Percentiles rank a stretch among this genome's conserved stretches.
These are phyloP conservation scores for Danionella cerebrum DNA, from an alignment of 2,113 vertebrate species.

Conservation along the genomic window DNA sequence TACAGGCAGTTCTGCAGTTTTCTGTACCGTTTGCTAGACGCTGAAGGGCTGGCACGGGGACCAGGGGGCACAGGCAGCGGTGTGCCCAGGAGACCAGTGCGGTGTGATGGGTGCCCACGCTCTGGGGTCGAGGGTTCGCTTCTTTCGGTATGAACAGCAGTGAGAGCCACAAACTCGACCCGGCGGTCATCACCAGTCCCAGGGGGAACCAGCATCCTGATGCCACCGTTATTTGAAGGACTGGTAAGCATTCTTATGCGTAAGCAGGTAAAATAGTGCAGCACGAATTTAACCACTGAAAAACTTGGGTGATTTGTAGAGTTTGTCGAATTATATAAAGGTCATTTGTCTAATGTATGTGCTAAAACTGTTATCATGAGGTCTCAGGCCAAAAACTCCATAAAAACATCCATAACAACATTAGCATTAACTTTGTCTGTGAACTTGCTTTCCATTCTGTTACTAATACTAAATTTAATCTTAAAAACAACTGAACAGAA, in stretches of 20 bases:
- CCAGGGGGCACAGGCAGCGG: conserved; percentile 68
- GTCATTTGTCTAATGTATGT: too few species aligned
- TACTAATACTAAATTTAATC: too few species aligned
- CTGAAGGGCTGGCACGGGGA: conserved; percentile 62
- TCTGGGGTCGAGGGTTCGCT: conserved; percentile 71
- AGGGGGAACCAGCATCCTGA: conserved; percentile 66
- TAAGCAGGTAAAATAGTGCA: conserved; percentile 8
- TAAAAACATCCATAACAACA: too few species aligned
- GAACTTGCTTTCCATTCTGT: too few species aligned
- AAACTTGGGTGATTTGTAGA: too few species aligned
- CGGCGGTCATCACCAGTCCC: conserved; percentile 63
- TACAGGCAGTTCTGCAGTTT: conserved; percentile 84
- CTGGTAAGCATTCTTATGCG: conserved; percentile 56
- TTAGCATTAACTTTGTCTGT: too few species aligned
- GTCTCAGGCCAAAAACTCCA: too few species aligned
- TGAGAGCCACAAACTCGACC: conserved; percentile 80
- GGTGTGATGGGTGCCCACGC: conserved; percentile 68
- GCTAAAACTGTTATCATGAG: too few species aligned
- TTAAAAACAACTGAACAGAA: too few species aligned
- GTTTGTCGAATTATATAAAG: too few species aligned
- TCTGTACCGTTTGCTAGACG: conserved; percentile 74
- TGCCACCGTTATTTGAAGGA: conserved; percentile 72
- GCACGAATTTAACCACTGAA: neutral
- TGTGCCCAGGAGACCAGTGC: conserved; percentile 76
- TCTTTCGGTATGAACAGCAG: conserved; percentile 75